phyloP scores from a whole-genome alignment of 2,113 vertebrate species.

The Symphodus melops region DNA sequence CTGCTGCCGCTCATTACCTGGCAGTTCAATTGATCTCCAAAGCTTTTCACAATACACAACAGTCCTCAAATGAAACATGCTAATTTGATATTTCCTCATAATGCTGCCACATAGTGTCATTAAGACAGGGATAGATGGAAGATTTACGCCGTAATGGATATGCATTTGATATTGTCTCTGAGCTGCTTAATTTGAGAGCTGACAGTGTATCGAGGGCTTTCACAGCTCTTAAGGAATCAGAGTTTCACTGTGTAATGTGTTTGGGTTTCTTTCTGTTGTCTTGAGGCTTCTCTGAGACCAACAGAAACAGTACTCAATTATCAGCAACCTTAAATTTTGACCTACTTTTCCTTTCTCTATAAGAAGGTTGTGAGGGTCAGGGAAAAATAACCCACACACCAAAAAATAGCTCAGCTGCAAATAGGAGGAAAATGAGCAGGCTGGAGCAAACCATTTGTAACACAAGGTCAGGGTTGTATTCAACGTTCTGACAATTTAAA shows the following conservation, averaged over 20 bases:
- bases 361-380: constrained; percentile 11
- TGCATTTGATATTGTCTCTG: constrained; percentile 76
- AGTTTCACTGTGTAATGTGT: constrained; percentile 9
- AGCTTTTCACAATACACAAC: constrained; percentile 77
- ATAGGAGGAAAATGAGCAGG: not conserved
- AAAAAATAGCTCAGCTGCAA: constrained; percentile 17
- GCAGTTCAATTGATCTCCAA: constrained; percentile 79
- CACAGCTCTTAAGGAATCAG: constrained; percentile 47
- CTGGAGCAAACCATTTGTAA: constrained; percentile 19
- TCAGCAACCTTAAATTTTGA: constrained; percentile 55
- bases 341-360: constrained; percentile 55
- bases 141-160: constrained; percentile 79
- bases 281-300: constrained; percentile 39
- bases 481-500: constrained; percentile 31
- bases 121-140: constrained; percentile 72
- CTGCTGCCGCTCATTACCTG: constrained; percentile 79
- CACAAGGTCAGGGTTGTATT: constrained; percentile 41
- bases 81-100: constrained; percentile 85
- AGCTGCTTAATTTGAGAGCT: constrained; percentile 71
- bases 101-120: constrained; percentile 77
- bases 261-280: constrained; percentile 23
- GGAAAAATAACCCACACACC: constrained; percentile 10
- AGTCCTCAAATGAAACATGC: constrained; percentile 82
- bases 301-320: constrained; percentile 66
- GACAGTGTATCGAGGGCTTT: constrained; percentile 51